A percentile compares a stretch with the other conserved stretches of the same genome.
Conservation (phyloP, 2,113 vertebrate genomes). For the Puffinus mauretanicus region DNA sequence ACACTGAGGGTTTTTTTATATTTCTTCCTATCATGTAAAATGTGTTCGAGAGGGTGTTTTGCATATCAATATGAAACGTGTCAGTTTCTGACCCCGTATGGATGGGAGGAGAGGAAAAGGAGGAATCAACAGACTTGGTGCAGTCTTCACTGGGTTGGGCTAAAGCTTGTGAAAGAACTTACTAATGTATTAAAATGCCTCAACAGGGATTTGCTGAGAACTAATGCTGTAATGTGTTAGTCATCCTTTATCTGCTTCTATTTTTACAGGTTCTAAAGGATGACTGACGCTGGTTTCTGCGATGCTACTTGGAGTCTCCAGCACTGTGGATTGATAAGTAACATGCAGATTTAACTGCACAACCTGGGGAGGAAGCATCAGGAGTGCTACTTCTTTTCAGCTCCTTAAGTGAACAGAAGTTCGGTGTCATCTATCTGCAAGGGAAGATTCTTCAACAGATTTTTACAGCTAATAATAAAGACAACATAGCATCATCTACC, state of each 20-base stretch:
- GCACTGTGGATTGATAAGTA: constrained; percentile 31
- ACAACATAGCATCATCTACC: not conserved
- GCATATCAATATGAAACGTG: not conserved
- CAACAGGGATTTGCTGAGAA: constrained; percentile 68
- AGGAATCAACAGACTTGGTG: not conserved
- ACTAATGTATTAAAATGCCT: constrained; percentile 44
- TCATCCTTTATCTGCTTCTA: constrained; percentile 76
- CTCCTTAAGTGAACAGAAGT: constrained; percentile 20
- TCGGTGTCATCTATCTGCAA: not conserved
- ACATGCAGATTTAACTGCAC: constrained; percentile 25
- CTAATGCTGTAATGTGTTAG: constrained; percentile 70
- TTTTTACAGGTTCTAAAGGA: constrained; percentile 81
- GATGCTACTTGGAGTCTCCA: constrained; percentile 35
- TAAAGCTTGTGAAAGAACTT: constrained; percentile 54
- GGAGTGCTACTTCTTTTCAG: constrained; percentile 7
- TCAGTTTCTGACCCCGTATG: not conserved
- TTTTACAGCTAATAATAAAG: constrained; percentile 27
- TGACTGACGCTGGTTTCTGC: constrained; percentile 62
- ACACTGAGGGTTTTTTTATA: rapidly evolving
- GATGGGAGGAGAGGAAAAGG: not conserved
- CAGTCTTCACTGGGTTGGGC: constrained; percentile 38
- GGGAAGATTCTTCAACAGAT: not conserved
- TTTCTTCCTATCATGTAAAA: not conserved
- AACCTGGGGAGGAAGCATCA: not conserved
- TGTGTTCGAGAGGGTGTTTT: not conserved